Evolutionary conservation across 2,797 vertebrate species (phyloP), one percentile per base, ranked within the genome.

Genomic region (Manis crassicaudata): DNA sequence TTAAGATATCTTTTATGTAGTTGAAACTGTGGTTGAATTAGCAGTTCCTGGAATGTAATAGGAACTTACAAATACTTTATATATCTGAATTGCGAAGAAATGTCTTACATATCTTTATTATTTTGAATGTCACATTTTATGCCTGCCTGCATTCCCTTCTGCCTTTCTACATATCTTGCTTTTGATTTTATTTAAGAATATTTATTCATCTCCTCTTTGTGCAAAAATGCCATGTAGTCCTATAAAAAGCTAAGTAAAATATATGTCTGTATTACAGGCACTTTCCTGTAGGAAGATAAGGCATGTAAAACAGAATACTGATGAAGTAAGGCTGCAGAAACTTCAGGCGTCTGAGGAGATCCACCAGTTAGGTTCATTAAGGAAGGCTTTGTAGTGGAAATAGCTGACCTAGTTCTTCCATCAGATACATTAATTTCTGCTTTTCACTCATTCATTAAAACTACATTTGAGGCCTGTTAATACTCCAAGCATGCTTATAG

Each of bases 181-280:
- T 92, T 88, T 73, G 14, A 40, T 23, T 81, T 88, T 46, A 89
- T 76, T 94, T 85, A 27, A 91, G 88, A 65, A 91, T 83, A 92
- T 60, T 76, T 52, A 63, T 89, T 95, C 14, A 20, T 73, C 60
- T 81, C 3, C 32, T 92, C 32, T 88, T 84, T 79, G 8, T 80
- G 25, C 12, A 94, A 86, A 46, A 75, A 88, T 92, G 12, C 23
- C 40, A 63, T 60, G 11, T 90, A 76, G 32, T 70, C 80, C 67
- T 88, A 75, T 14, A 82, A 46, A 46, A 79, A 79, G 23, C 12
- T 63, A 11, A 54, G 32, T 52, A 79, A 87, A 85, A 81, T 65
- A 63, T 93, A 93, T 95, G 23, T 4, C 29, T 46, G 5, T 67
- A 52, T n/a, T 52, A 63, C 52, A 82, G 50, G 70, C 7, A 81